Evolutionary conservation across 2,888 invertebrate genomes (phyloP), one percentile per base, ranked within the genome.

Genomic region (Amblyteles armatorius): DNA sequence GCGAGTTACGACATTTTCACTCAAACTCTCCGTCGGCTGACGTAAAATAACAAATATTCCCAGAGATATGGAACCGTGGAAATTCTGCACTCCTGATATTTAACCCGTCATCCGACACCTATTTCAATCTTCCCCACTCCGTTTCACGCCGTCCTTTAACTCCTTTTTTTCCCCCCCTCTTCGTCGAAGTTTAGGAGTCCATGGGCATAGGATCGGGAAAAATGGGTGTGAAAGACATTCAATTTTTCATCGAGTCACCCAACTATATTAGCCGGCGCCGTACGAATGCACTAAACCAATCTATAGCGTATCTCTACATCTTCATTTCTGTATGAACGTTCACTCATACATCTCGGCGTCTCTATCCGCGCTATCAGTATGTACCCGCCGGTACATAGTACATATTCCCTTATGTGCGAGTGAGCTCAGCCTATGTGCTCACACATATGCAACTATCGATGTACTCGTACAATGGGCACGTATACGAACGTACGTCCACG

Each of bases 171-270:
- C 60, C 36, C 40, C 16, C 50, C 77, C 57, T 76, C 63, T 79
- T 71, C 71, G 60, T 63, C 65, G 57, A 71, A 60, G 67, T 67
- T 63, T 52, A 69, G 69, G 72, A 83, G 80, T 83, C 73, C 40
- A 33, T 33, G 44, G 63, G 63, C 60, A 63, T 9, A 79, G 73
- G 73, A 63, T 68, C 33, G 78, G 78, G 87, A 89, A 90, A 87
- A 90, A 88, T 88, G 86, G 86, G 86, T 82, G 84, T 82, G 87
- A 82, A 88, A 88, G 88, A 85, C 83, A 86, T 88, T 90, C 88
- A 90, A 90, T 90, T 87, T 90, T 90, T 90, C 89, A 90, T 90
- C 83, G 77, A 80, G 83, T 84, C 77, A 63, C 74, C 83, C 79
- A 83, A 83, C 83, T 81, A 81, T 83, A 83, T 80, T 80, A 83